Base-by-base conservation (phyloP, 2,888 invertebrate genomes). In the Rugalucina vietnamica region DNA sequence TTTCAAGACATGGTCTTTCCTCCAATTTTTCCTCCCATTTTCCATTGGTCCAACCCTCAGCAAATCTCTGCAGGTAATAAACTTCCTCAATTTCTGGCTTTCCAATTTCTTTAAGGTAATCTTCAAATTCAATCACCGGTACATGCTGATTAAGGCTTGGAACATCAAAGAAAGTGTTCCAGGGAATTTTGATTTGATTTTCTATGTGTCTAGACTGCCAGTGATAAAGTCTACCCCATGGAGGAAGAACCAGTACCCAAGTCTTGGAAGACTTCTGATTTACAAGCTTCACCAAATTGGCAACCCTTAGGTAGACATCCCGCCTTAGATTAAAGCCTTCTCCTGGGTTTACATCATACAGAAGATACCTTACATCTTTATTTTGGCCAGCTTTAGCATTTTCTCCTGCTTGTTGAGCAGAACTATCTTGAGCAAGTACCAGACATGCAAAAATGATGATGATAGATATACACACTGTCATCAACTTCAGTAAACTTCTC, bases 291-390 rank as follows among this genome's bases (percentile, higher is more conserved):
- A 98, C 96, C 93, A 99, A 97, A 71, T 97, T 97, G 0, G 99
- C 98, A 91, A 98, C 96, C 90, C 99, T 96, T 96, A 99, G 97
- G 93, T 98, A 99, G 1, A 99, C 99, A 96, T 99, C 99, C 49
- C 99, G 96, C 24, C 99, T 96, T 85, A 99, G 96, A 95, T 99
- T 99, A 94, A 99, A 99, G 0, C 99, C 99, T 96, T 99, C 99
- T 0, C 97, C 97, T 1, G 97, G 97, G 95, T 99, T 99, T 0
- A 99, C 97, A 94, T 99, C 98, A 95, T 99, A 99, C 73, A 99
- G 96, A 78, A 99, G 95, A 92, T 97, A 98, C 92, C 97, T 76
- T 1, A 81, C 69, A 12, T 71, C 78, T 57, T 86, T 86, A 2
- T 82, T 72, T 21, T 79, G 79, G 18, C 85, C 84, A 24, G 75